Base-by-base conservation (phyloP, 2,797 vertebrate genomes). In the Melanotaenia trifasciata region DNA sequence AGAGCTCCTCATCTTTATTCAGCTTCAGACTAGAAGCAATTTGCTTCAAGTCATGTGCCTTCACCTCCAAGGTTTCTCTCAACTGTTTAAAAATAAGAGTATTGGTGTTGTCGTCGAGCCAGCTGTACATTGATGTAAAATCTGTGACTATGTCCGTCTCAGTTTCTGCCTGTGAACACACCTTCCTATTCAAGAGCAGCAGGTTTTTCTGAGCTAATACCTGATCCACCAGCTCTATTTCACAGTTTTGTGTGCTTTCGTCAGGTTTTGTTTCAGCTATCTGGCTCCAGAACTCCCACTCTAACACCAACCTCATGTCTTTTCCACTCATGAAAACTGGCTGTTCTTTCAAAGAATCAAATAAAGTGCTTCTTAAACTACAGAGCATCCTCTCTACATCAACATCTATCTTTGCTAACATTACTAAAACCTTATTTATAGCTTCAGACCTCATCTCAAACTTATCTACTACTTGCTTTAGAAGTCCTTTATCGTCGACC, bases 221-320 rank as follows among this genome's bases (percentile, higher is more conserved):
- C 58, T 85, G 80, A 67, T 94, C 81, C 32, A 82, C 81, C 56
- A 93, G 59, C 45, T 38, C 16, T 20, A 70, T 87, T 16, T 80
- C 78, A 79, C 69, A 79, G 70, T 70, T 72, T 32, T 69, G 67
- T 45, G 26, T 32, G 4, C 75, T 71, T 40, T 81, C 72, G 11
- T 78, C 77, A 54, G 79, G 56, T 53, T 65, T 72, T 18, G 61
- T 64, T 62, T 87, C 50, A 7, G 72, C 35, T 66, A 71, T 72
- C 70, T 80, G 88, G 80, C 83, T 89, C 87, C 93, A 94, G 84
- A 96, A 94, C 81, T 94, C 94, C 35, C 70, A 87, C 79, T 94
- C 94, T 7, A 93, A 81, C 54, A 93, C 64, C 24, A 83, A 74
- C 26, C 70, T 84, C 43, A 75, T 59, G 69, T 89, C 84, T 26